These are phyloP conservation scores for Epinephelus malabaricus DNA, from an alignment of 2,797 vertebrate genomes.

Conservation along the genomic window DNA sequence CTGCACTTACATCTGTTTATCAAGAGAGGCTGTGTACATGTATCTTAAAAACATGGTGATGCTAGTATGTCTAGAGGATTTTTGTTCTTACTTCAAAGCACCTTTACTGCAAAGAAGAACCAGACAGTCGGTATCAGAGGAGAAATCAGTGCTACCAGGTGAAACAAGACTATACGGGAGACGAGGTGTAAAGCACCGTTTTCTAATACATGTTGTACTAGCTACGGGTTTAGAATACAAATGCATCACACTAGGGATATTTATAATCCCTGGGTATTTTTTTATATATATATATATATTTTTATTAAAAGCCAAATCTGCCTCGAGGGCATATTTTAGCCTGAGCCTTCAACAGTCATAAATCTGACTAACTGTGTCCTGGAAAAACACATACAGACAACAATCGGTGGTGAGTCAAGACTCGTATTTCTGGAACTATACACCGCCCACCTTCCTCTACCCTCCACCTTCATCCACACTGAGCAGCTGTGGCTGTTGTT, in stretches of 20 bases:
- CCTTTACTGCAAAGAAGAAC: slow-evolving; percentile 1
- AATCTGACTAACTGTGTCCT: slow-evolving; percentile 56
- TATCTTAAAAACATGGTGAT: slow-evolving; percentile 6
- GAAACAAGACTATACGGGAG: neutral
- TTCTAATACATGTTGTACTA: slow-evolving; percentile 26
- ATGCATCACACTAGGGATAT: slow-evolving; percentile 50
- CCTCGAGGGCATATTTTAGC: slow-evolving; percentile 47
- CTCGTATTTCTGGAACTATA: slow-evolving; percentile 59
- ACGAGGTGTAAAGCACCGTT: neutral
- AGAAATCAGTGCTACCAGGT: neutral
- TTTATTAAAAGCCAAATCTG: slow-evolving; percentile 43
- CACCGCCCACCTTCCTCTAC: slow-evolving; percentile 57
- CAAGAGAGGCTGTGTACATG: neutral
- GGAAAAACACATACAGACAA: slow-evolving; percentile 59
- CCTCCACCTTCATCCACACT: slow-evolving; percentile 49
- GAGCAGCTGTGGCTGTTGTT: slow-evolving; percentile 57
- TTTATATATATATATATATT: neutral
- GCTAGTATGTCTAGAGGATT: neutral
- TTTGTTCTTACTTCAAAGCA: slow-evolving; percentile 29
- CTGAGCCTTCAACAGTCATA: slow-evolving; percentile 43
- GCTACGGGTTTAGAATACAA: slow-evolving; percentile 44
- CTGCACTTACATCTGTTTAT: neutral
- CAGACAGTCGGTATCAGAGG: slow-evolving; percentile 16
- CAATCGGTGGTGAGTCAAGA: slow-evolving; percentile 64
- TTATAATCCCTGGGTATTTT: slow-evolving; percentile 30